Evolutionary conservation across 1,140 invertebrate genomes (phyloP).

Genomic region (Zaprionus ornatus): DNA sequence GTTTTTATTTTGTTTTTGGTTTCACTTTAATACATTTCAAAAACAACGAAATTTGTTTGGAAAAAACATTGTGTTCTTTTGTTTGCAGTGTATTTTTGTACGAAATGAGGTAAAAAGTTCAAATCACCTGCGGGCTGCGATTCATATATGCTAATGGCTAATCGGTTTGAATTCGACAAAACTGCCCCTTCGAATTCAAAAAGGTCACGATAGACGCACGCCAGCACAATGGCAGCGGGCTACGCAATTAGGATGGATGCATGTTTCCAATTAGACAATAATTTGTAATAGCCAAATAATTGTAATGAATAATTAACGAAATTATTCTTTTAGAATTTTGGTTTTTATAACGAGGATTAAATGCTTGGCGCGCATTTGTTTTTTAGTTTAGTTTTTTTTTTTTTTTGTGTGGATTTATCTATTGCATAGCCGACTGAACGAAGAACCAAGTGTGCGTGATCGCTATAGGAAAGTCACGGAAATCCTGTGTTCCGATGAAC

Average conservation of each 20-base stretch:
- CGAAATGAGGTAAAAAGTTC: constrained; percentile 52
- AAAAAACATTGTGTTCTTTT: constrained; percentile 59
- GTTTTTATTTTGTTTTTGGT: constrained; percentile 35
- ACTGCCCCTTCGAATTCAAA: constrained; percentile 50
- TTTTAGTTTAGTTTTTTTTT: not conserved
- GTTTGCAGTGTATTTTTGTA: constrained; percentile 58
- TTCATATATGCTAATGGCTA: constrained; percentile 70
- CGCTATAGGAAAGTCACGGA: constrained; percentile 58
- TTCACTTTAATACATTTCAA: constrained; percentile 66
- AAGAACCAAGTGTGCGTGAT: constrained; percentile 18
- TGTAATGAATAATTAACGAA: constrained; percentile 41
- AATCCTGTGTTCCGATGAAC: constrained; percentile 75
- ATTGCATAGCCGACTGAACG: constrained; percentile 56
- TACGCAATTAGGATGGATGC: constrained; percentile 50
- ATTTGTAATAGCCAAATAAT: constrained; percentile 51
- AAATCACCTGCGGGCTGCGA: constrained; percentile 75
- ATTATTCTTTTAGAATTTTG: constrained; percentile 23
- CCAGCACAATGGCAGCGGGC: constrained; percentile 22
- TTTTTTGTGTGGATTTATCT: constrained; percentile 28
- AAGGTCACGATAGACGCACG: constrained; percentile 36
- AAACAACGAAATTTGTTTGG: constrained; percentile 61
- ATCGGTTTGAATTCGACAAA: constrained; percentile 46
- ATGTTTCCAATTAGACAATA: constrained; percentile 26
- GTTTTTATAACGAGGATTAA: constrained; percentile 15
- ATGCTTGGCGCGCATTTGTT: constrained; percentile 55